A percentile compares a stretch with the other conserved stretches of the same genome.
Conservation (phyloP, 2,113 vertebrate species). For the Amazona vittata region DNA sequence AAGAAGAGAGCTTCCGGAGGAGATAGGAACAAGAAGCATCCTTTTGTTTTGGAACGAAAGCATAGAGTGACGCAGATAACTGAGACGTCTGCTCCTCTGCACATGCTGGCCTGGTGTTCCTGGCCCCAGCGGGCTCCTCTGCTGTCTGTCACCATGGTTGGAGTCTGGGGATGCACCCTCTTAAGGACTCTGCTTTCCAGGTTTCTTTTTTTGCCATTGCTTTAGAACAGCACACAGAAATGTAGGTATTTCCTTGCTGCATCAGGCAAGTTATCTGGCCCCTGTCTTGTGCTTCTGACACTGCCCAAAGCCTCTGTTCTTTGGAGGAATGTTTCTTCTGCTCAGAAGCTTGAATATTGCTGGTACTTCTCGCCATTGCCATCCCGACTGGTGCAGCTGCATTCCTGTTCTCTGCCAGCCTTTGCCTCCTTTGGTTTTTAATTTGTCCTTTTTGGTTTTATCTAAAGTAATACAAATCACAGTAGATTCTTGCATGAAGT, state of each 20-base stretch:
- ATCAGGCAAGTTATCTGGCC: not conserved
- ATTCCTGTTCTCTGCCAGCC: not conserved
- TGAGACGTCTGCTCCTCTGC: not conserved
- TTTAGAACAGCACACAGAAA: not conserved
- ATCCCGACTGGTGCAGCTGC: not conserved
- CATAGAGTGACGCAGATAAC: not conserved
- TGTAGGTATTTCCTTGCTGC: constrained; percentile 34
- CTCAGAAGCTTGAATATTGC: not conserved
- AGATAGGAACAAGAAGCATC: not conserved
- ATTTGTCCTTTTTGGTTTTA: not conserved
- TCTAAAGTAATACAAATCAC: not conserved
- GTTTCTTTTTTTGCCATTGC: not conserved
- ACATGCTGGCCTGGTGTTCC: not conserved
- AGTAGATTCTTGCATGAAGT: not conserved
- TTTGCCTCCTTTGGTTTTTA: not conserved
- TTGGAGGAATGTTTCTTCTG: not conserved
- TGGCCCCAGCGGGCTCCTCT: not conserved
- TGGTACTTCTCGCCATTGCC: not conserved
- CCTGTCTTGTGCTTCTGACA: not conserved
- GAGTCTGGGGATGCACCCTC: not conserved
- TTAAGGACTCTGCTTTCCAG: not conserved
- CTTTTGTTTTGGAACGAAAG: not conserved
- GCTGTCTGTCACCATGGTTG: not conserved
- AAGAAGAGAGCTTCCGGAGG: not conserved
- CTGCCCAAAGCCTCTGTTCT: constrained; percentile 9